Conservation (phyloP, 2,113 vertebrate genomes). For the Solea senegalensis region DNA sequence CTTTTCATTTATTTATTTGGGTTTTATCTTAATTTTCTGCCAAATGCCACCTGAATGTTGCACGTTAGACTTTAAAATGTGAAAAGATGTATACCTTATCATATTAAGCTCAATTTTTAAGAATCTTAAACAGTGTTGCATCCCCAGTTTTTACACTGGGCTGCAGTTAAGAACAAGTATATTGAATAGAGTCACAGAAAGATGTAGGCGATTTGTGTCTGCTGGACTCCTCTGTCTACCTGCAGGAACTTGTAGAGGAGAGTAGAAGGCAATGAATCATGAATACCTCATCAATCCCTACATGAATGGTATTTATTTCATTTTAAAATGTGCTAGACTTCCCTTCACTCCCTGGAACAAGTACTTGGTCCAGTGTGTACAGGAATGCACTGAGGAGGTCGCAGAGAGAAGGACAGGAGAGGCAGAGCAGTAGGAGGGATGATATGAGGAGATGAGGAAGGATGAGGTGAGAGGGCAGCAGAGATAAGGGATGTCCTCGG, state of each 20-base stretch:
- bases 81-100: too few species aligned
- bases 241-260: conserved; percentile 5
- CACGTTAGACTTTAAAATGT: too few species aligned
- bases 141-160: not conserved
- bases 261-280: conserved; percentile 12
- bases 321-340: not conserved
- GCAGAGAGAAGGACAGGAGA: conserved; percentile 45
- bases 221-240: not conserved
- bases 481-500: conserved; percentile 29
- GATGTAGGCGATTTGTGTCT: conserved; percentile 6
- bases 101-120: not conserved
- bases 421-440: conserved; percentile 34
- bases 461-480: conserved; percentile 48
- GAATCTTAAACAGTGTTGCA: too few species aligned
- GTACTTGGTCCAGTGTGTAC: conserved; percentile 32
- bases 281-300: conserved; percentile 33
- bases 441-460: conserved; percentile 40
- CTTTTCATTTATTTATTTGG: too few species aligned
- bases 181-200: not conserved
- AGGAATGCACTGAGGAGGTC: conserved; percentile 55
- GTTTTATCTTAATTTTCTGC: too few species aligned
- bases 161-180: conserved; percentile 2
- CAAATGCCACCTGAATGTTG: too few species aligned
- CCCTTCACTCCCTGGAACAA: conserved; percentile 16
- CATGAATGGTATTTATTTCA: conserved; percentile 25